Percentiles rank a stretch among this genome's conserved stretches.
Evolutionary conservation across 2,113 vertebrate genomes (phyloP).

Genomic region (Cheirogaleus medius): DNA sequence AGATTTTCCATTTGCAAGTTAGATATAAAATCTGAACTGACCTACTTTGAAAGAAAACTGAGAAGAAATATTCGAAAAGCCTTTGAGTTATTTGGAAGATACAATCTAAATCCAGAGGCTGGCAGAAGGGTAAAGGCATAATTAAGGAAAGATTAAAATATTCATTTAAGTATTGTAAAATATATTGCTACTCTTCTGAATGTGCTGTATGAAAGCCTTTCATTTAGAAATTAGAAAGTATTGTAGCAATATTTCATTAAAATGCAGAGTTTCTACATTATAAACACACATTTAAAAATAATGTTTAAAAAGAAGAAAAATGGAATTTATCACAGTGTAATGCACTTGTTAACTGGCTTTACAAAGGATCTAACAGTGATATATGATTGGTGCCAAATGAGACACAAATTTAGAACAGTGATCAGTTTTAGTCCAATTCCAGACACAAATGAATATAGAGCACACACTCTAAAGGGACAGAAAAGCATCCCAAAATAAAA

Average conservation of each 20-base stretch:
- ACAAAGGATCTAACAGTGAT: background rate
- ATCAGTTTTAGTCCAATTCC: background rate
- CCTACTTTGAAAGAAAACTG: conserved; percentile 62
- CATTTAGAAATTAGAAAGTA: background rate
- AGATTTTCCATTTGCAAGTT: conserved; percentile 69
- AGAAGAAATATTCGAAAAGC: conserved; percentile 51
- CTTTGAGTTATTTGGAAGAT: conserved; percentile 30
- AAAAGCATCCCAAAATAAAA: background rate
- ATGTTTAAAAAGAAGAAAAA: background rate
- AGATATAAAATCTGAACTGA: conserved; percentile 70
- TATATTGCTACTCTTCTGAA: background rate
- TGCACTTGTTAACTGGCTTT: background rate
- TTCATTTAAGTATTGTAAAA: background rate
- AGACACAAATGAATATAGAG: background rate
- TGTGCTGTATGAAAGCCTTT: background rate
- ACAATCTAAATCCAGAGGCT: background rate
- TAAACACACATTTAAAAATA: background rate
- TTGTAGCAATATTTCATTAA: background rate
- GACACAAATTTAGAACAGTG: background rate
- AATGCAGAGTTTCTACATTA: background rate
- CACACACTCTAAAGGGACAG: background rate
- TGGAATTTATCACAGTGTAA: background rate
- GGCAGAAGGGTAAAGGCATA: conserved; percentile 1
- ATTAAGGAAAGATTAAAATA: conserved; percentile 25
- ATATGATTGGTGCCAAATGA: background rate